phyloP scores from a whole-genome alignment of 1,140 invertebrate genomes.

The Oreohelix idahoensis region DNA sequence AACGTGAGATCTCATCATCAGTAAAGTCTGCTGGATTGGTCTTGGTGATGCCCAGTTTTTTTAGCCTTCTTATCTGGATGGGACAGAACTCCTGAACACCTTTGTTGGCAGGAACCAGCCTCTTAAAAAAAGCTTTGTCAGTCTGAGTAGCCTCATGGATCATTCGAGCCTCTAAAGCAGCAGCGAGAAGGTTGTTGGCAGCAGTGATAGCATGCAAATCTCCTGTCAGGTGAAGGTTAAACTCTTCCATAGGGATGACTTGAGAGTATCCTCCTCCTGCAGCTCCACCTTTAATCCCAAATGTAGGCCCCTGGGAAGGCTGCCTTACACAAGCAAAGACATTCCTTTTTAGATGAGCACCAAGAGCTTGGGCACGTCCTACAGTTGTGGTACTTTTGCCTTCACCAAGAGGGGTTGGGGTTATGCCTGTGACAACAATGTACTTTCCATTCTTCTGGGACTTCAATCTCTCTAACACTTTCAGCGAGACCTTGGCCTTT shows the following conservation, averaged over 20 bases:
- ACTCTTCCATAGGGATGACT: slow-evolving; percentile 99
- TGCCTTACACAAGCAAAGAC: slow-evolving; percentile 96
- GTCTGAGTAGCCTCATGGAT: slow-evolving; percentile 95
- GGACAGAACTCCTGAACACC: slow-evolving; percentile 85
- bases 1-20: slow-evolving; percentile 84
- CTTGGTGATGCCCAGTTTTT: slow-evolving; percentile 89
- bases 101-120: slow-evolving; percentile 87
- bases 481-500: slow-evolving; percentile 95
- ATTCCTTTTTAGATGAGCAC: slow-evolving; percentile 88
- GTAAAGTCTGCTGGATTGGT: slow-evolving; percentile 88
- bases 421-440: slow-evolving; percentile 95
- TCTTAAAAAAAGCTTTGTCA: slow-evolving; percentile 87
- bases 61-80: slow-evolving; percentile 84
- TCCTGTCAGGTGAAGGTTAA: slow-evolving; percentile 98
- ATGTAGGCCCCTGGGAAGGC: slow-evolving; percentile 98
- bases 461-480: slow-evolving; percentile 84
- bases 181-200: slow-evolving; percentile 97
- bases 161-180: slow-evolving; percentile 88
- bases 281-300: slow-evolving; percentile 97
- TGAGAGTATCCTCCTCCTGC: slow-evolving; percentile 94
- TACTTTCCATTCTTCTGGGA: slow-evolving; percentile 87
- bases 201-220: slow-evolving; percentile 98
- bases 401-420: slow-evolving; percentile 97
- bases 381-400: slow-evolving; percentile 96
- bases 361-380: slow-evolving; percentile 93